phyloP scores from a whole-genome alignment of 2,797 vertebrate species.

The Ctenopoma multispine region DNA sequence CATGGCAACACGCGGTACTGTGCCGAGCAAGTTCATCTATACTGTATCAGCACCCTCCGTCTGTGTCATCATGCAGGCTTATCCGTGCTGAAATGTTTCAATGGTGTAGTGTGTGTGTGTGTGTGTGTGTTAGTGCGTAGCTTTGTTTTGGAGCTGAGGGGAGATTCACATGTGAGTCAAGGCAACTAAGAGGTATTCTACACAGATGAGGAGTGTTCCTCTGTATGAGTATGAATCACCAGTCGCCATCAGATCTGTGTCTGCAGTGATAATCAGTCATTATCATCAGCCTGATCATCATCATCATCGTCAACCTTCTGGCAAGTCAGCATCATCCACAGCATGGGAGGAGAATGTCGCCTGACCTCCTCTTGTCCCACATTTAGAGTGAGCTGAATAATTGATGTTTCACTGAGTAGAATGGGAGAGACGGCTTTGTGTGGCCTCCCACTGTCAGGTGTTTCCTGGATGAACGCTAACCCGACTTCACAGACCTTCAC shows the following conservation, averaged over 20 bases:
- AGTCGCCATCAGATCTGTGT: constrained; percentile 31
- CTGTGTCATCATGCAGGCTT: constrained; percentile 70
- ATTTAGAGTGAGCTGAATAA: constrained; percentile 71
- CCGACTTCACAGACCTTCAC: constrained; percentile 1
- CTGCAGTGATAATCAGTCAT: constrained; percentile 37
- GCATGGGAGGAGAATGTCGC: constrained; percentile 47
- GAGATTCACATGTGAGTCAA: constrained; percentile 19
- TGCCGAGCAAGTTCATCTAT: constrained; percentile 68
- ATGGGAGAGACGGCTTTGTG: constrained; percentile 51
- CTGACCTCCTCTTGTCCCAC: constrained; percentile 71
- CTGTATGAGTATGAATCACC: constrained; percentile 48
- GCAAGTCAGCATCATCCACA: constrained; percentile 63
- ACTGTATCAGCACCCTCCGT: constrained; percentile 67
- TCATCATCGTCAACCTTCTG: constrained; percentile 43
- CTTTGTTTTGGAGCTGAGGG: constrained; percentile 28
- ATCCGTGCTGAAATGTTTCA: constrained; percentile 71
- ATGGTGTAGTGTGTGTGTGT: constrained; percentile 31
- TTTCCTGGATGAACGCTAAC: constrained; percentile 48
- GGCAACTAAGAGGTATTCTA: constrained; percentile 29
- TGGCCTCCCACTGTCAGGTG: constrained; percentile 59
- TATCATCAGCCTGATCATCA: constrained; percentile 18
- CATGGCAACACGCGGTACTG: constrained; percentile 64
- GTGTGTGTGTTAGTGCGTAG: not conserved
- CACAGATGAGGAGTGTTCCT: constrained; percentile 10
- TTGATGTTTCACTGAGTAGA: constrained; percentile 62